Evolutionary conservation across 2,888 invertebrate species (phyloP).

Genomic region (Amphipyra tragopoginis): DNA sequence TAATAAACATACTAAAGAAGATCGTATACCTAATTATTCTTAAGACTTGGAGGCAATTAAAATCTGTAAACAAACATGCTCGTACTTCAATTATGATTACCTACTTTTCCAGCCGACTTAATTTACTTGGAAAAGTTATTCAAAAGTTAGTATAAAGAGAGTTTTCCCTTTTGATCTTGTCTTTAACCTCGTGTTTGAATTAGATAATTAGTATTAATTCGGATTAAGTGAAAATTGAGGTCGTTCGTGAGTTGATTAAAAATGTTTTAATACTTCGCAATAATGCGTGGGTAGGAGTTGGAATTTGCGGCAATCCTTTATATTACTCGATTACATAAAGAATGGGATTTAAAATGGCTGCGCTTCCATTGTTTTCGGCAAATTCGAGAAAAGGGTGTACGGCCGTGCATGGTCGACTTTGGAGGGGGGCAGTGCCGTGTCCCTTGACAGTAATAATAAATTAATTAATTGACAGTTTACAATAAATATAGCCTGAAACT

Average conservation of each 20-base stretch:
- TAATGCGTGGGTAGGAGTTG: not conserved
- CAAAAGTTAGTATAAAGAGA: constrained; percentile 66
- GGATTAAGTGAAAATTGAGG: constrained; percentile 63
- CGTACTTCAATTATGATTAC: constrained; percentile 61
- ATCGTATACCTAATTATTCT: not conserved
- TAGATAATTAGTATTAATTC: constrained; percentile 72
- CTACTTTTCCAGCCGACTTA: constrained; percentile 66
- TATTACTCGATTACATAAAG: not conserved
- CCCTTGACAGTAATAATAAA: too few relatives aligned
- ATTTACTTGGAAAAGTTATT: constrained; percentile 69
- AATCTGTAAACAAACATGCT: constrained; percentile 28
- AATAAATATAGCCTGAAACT: too few relatives aligned
- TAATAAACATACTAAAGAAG: too few relatives aligned
- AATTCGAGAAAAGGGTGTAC: too few relatives aligned
- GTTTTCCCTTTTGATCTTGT: constrained; percentile 68
- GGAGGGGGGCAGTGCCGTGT: too few relatives aligned
- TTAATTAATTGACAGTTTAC: too few relatives aligned
- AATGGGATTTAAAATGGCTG: too few relatives aligned
- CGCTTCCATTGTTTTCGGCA: too few relatives aligned
- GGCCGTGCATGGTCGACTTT: too few relatives aligned
- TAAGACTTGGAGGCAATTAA: constrained; percentile 26
- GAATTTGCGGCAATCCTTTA: not conserved
- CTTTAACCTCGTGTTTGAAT: constrained; percentile 69
- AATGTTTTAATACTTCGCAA: constrained; percentile 50
- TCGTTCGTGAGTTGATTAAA: constrained; percentile 63